phyloP scores from a whole-genome alignment of 2,797 vertebrate genomes.

The Myotis planiceps region DNA sequence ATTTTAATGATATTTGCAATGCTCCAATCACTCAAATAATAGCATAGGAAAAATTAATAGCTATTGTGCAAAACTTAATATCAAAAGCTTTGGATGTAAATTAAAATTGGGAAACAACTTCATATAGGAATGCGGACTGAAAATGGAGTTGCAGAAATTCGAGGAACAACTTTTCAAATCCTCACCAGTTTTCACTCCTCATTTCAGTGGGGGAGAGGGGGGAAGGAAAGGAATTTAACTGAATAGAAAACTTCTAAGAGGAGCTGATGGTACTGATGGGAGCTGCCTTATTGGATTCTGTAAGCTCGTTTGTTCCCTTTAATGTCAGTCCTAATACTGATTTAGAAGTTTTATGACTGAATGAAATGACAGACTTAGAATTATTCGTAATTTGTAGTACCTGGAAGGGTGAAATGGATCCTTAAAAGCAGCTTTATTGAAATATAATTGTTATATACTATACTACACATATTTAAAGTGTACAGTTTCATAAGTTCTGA shows the following conservation, averaged over 20 bases:
- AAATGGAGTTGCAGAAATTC: not conserved
- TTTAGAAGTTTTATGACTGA: not conserved
- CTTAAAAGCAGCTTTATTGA: not conserved
- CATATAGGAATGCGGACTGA: not conserved
- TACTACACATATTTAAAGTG: not conserved
- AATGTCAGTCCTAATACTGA: not conserved
- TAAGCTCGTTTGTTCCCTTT: not conserved
- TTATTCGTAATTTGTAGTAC: not conserved
- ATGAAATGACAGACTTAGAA: slow-evolving; percentile 27
- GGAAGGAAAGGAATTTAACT: not conserved
- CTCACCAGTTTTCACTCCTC: not conserved
- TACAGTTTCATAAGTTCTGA: not conserved
- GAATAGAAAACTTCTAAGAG: not conserved
- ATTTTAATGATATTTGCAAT: slow-evolving; percentile 38
- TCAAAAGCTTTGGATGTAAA: slow-evolving; percentile 9
- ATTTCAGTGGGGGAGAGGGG: not conserved
- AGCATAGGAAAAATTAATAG: slow-evolving; percentile 19
- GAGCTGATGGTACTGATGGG: not conserved
- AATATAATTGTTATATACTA: not conserved
- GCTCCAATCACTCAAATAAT: slow-evolving; percentile 18
- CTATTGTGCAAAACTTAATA: not conserved
- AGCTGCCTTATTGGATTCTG: not conserved
- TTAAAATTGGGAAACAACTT: slow-evolving; percentile 11
- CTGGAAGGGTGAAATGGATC: not conserved
- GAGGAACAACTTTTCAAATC: not conserved